Evolutionary conservation across 2,113 vertebrate genomes (phyloP).

Genomic region (Gnathonemus echidnorhynchus): DNA sequence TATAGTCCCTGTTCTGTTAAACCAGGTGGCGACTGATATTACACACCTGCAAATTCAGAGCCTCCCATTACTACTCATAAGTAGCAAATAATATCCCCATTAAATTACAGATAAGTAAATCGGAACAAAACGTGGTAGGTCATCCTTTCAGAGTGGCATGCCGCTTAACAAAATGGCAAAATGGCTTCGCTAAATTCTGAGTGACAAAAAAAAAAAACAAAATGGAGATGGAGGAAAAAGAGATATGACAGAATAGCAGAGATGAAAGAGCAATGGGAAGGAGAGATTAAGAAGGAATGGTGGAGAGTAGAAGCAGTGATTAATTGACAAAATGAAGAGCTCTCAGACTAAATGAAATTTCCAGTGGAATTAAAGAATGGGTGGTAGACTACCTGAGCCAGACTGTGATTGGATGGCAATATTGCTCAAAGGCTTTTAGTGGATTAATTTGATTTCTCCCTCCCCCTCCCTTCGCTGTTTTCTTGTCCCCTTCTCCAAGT

Average conservation of each 20-base stretch:
- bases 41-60: neutral
- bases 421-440: slow-evolving; percentile 74
- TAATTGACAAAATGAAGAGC: slow-evolving; percentile 70
- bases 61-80: neutral
- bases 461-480: neutral
- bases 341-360: slow-evolving; percentile 71
- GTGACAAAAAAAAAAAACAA: neutral
- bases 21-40: neutral
- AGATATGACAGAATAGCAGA: slow-evolving; percentile 12
- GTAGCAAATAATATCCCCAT: slow-evolving; percentile 20
- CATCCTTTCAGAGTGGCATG: slow-evolving; percentile 25
- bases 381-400: slow-evolving; percentile 50
- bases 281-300: slow-evolving; percentile 19
- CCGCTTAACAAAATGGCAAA: slow-evolving; percentile 36
- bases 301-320: slow-evolving; percentile 37
- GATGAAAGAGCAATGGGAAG: slow-evolving; percentile 6
- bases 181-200: slow-evolving; percentile 45
- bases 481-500: slow-evolving; percentile 42
- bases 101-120: slow-evolving; percentile 35
- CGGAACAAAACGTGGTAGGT: slow-evolving; percentile 19
- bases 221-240: neutral
- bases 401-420: slow-evolving; percentile 64
- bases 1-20: neutral
- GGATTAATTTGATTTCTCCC: slow-evolving; percentile 64
- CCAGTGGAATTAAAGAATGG: slow-evolving; percentile 64